Percentiles rank a stretch among this genome's conserved stretches.
Conservation (phyloP, 2,113 vertebrate genomes). For the Limanda limanda region DNA sequence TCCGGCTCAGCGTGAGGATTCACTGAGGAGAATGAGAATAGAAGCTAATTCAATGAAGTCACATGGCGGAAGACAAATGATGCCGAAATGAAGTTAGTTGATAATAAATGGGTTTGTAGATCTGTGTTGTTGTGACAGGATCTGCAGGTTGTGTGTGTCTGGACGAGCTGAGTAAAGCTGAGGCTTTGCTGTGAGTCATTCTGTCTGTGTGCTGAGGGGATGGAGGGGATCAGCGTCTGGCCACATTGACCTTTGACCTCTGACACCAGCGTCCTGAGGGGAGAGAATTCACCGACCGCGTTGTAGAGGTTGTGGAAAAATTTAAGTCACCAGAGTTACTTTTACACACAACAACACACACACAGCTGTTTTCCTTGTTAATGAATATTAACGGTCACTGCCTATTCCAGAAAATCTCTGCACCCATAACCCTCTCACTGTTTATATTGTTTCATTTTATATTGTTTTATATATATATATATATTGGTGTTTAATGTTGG, state of each 20-base stretch:
- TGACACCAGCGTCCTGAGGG: slow-evolving; percentile 1
- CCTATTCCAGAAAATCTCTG: no score
- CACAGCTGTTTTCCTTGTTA: no score
- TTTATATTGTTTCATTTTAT: no score
- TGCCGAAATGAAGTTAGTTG: background rate
- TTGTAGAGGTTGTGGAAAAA: background rate
- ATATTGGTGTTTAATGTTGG: no score
- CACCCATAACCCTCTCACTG: no score
- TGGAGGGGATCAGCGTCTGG: slow-evolving; percentile 42
- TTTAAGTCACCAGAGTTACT: no score
- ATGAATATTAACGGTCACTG: no score
- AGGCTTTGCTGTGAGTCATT: slow-evolving; percentile 6
- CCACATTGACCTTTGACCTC: slow-evolving; percentile 39
- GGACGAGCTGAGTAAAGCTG: background rate
- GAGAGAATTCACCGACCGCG: background rate
- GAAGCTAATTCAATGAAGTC: background rate
- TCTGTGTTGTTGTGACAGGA: background rate
- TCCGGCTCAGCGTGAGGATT: background rate
- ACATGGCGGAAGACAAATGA: background rate
- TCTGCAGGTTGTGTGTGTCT: background rate
- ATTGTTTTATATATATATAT: no score
- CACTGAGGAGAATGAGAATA: background rate
- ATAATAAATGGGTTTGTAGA: background rate
- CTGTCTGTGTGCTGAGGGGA: slow-evolving; percentile 40
- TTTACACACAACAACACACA: no score